Base-by-base conservation (phyloP, 2,888 invertebrate genomes). In the Melinaea menophilus region DNA sequence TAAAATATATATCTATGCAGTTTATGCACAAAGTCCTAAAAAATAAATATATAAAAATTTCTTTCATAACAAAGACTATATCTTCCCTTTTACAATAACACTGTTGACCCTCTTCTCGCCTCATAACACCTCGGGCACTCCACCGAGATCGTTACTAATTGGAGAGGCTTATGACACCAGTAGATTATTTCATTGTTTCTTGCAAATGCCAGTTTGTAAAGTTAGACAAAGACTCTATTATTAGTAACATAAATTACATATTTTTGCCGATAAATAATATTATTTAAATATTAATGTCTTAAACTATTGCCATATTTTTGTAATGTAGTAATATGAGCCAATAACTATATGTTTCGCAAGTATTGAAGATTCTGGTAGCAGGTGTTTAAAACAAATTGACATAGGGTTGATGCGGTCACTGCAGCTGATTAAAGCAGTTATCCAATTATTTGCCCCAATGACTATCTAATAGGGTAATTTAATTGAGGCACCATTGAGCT, bases 381-480 rank as follows among this genome's bases (percentile, higher is more conserved):
- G 51, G 9, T 7, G 51, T 22, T 51, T 31, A 51, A 51, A 4
- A 51, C 51, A 11, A 31, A 11, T 31, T 31, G 31, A 51, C n/a
- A 31, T 31, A 22, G 31, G 9, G 0, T 31, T 51, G 31, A 5
- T 51, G 51, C 22, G 51, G 5, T 51, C 7, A 1, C 31, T 9
- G 41, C 41, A 57, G 51, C 51, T 54, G 37, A 54, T 51, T 31
- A 41, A 54, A 41, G 61, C 51, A 37, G 47, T 22, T 31, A 57
- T 57, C 37, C 64, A 64, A 58, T 64, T 61, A 64, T 41, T 55
- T 37, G 9, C n/a, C 56, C 58, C 61, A 61, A 61, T 48, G 58
- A 55, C 35, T 57, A 12, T 57, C 61, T 64, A 61, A 64, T 61
- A 61, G 58, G 58, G 11, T 61, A 55, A 61, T 64, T 64, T 48